A percentile compares a stretch with the other conserved stretches of the same genome.
Conservation (phyloP, 2,888 invertebrate species). For the Aphidoletes aphidimyza region DNA sequence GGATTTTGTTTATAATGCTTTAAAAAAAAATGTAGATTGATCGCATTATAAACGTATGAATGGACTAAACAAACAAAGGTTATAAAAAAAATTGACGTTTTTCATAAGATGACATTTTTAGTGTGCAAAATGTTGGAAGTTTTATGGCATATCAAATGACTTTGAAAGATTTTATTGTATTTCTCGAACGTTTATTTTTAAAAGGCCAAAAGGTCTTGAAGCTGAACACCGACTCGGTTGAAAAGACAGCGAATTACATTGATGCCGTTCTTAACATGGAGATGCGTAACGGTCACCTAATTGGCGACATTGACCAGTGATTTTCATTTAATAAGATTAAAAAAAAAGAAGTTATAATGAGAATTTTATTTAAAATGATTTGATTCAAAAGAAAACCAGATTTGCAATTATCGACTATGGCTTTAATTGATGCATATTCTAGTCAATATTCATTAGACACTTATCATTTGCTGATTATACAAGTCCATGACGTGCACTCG, state of each 20-base stretch:
- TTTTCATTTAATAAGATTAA: conserved; percentile 17
- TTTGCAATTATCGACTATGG: not conserved
- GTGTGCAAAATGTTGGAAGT: not conserved
- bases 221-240: not conserved
- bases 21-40: not conserved
- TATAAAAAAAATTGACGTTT: not conserved
- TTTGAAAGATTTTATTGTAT: not conserved
- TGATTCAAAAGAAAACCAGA: not conserved
- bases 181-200: not conserved
- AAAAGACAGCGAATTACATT: not conserved
- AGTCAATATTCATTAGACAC: not conserved
- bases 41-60: not conserved
- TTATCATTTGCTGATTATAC: not conserved
- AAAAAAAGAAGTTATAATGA: too few relatives aligned
- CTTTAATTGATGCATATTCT: conserved; percentile 28
- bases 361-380: too few relatives aligned
- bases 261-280: not conserved
- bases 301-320: not conserved
- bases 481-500: not conserved
- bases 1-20: not conserved
- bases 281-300: conserved; percentile 20
- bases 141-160: not conserved
- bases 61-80: not conserved
- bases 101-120: not conserved
- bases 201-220: not conserved